phyloP scores from a whole-genome alignment of 2,113 vertebrate species.

The Hypanus sabinus region DNA sequence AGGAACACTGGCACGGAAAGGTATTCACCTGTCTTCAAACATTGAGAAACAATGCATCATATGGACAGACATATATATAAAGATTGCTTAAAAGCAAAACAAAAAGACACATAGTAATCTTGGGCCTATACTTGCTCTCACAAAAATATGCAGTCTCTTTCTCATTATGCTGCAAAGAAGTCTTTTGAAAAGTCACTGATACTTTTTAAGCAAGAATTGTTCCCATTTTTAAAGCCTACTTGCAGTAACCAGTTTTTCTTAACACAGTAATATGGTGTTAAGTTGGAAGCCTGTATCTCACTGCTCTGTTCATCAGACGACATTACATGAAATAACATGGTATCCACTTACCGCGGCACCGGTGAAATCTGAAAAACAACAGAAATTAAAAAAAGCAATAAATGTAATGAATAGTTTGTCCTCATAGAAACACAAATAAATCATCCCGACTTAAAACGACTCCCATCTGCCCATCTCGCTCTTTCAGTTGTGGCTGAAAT shows the following conservation, averaged over 20 bases:
- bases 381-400: constrained; percentile 37
- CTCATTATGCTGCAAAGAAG: not conserved
- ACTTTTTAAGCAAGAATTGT: not conserved
- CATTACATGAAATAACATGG: constrained; percentile 37
- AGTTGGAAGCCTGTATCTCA: constrained; percentile 27
- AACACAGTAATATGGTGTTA: constrained; percentile 1
- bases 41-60: not conserved
- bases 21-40: not conserved
- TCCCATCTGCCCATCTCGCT: constrained; percentile 12
- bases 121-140: not conserved
- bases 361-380: constrained; percentile 36
- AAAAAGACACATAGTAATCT: not conserved
- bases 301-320: constrained; percentile 31
- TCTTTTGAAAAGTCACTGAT: not conserved
- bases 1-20: too few species aligned
- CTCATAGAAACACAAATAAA: constrained; percentile 35
- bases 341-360: constrained; percentile 36
- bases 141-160: not conserved
- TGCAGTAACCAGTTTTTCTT: not conserved
- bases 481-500: not conserved
- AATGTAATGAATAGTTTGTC: constrained; percentile 37
- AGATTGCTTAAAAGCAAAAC: not conserved
- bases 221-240: not conserved
- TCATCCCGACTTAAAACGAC: constrained; percentile 27
- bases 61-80: not conserved